phyloP scores from a whole-genome alignment of 1,140 invertebrate genomes.

The Drosophila micromelanica region DNA sequence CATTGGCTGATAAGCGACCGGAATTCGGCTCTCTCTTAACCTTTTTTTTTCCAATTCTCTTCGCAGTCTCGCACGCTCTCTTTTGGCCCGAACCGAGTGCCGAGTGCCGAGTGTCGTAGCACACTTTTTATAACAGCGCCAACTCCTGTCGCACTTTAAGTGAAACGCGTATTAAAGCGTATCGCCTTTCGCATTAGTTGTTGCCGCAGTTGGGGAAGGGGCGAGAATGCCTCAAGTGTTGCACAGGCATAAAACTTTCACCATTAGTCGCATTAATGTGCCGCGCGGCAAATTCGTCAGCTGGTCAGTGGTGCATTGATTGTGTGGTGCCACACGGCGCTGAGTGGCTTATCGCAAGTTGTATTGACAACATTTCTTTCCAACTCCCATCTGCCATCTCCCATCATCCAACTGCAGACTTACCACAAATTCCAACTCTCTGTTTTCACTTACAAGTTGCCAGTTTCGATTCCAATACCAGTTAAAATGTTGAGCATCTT shows the following conservation, averaged over 20 bases:
- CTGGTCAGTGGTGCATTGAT: conserved; percentile 69
- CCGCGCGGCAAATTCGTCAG: conserved; percentile 73
- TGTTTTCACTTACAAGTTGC: background rate
- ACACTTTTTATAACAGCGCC: conserved; percentile 46
- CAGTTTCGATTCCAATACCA: background rate
- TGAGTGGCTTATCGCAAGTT: conserved; percentile 63
- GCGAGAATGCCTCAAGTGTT: conserved; percentile 63
- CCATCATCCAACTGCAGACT: background rate
- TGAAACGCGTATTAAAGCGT: conserved; percentile 49
- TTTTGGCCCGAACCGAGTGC: conserved; percentile 2
- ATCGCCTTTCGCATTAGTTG: background rate
- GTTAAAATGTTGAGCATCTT: too few species aligned
- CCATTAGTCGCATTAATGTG: conserved; percentile 78
- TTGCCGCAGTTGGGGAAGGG: conserved; percentile 18
- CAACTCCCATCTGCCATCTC: too few species aligned
- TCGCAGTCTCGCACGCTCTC: background rate
- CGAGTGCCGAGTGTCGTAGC: conserved; percentile 1
- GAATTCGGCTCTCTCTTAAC: conserved; percentile 3
- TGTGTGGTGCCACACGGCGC: conserved; percentile 22
- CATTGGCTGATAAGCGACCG: conserved; percentile 35
- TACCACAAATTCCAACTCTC: background rate
- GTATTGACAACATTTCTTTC: conserved; percentile 59
- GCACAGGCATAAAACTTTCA: conserved; percentile 78
- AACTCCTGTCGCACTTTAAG: conserved; percentile 34
- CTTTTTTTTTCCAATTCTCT: background rate